Conservation (phyloP, 1,140 invertebrate species). For the Eulimnadia texana region DNA sequence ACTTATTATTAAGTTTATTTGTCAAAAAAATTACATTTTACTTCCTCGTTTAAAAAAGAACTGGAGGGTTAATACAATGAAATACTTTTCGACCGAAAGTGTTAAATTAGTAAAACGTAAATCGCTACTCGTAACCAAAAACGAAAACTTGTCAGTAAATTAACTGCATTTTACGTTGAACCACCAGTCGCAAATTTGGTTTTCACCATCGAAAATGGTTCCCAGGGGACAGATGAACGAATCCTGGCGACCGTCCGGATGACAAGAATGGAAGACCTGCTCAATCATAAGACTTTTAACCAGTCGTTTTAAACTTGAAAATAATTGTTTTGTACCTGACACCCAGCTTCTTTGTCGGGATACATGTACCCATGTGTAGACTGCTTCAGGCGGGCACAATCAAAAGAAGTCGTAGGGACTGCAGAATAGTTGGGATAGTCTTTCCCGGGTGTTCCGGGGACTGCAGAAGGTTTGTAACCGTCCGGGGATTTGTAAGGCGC, state of each 20-base stretch:
- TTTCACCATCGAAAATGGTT: slow-evolving; percentile 71
- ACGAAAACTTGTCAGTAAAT: background rate
- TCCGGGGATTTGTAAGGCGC: background rate
- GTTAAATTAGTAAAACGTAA: background rate
- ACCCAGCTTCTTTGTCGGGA: slow-evolving; percentile 19
- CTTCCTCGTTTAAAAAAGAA: too few species aligned
- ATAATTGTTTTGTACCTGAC: slow-evolving; percentile 22
- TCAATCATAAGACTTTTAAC: background rate
- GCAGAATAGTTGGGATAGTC: slow-evolving; percentile 26
- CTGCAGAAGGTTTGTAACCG: slow-evolving; percentile 23
- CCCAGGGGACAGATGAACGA: slow-evolving; percentile 73
- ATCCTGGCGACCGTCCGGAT: slow-evolving; percentile 28
- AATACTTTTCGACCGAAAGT: too few species aligned
- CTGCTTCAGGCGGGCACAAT: slow-evolving; percentile 20
- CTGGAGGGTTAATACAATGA: too few species aligned
- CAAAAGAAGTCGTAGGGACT: slow-evolving; percentile 27
- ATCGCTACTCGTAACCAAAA: background rate
- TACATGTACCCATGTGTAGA: slow-evolving; percentile 14
- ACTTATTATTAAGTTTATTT: too few species aligned
- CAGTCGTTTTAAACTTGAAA: background rate
- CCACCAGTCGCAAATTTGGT: slow-evolving; percentile 85
- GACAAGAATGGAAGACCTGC: slow-evolving; percentile 36
- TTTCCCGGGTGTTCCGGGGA: slow-evolving; percentile 20
- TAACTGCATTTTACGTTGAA: slow-evolving; percentile 62
- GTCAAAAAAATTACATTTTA: too few species aligned